Percentiles rank a stretch among this genome's conserved stretches.
Conservation (phyloP, 2,797 vertebrate species). For the Lindbergichthys nudifrons region DNA sequence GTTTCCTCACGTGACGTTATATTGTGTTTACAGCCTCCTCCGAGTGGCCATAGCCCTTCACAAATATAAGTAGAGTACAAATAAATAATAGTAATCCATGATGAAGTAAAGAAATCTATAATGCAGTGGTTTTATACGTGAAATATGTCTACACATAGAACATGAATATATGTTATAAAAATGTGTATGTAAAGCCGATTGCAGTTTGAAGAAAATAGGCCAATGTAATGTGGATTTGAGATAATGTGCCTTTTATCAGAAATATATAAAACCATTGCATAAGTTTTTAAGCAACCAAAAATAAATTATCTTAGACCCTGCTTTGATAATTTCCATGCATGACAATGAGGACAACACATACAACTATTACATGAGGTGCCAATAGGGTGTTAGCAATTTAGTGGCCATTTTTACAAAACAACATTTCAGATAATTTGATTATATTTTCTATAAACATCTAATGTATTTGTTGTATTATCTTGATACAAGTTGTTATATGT, state of each 20-base stretch:
- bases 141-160: not conserved
- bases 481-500: not conserved
- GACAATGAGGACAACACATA: too few species aligned
- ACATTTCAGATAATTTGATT: not conserved
- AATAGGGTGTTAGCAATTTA: not conserved
- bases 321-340: not conserved
- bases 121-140: not conserved
- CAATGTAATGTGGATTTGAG: not conserved
- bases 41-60: not conserved
- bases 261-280: not conserved
- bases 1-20: conserved; percentile 43
- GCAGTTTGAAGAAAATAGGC: not conserved
- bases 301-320: not conserved
- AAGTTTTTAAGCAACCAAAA: not conserved
- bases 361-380: not conserved
- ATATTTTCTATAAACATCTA: not conserved
- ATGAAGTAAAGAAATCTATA: not conserved
- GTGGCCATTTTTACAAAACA: not conserved
- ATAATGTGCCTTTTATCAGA: not conserved
- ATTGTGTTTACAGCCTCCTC: conserved; percentile 13
- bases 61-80: not conserved
- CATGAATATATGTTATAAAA: not conserved
- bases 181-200: not conserved
- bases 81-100: not conserved
- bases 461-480: not conserved